A percentile compares a stretch with the other conserved stretches of the same genome.
Evolutionary conservation across 2,888 invertebrate species (phyloP).

Genomic region (Noctua janthe): DNA sequence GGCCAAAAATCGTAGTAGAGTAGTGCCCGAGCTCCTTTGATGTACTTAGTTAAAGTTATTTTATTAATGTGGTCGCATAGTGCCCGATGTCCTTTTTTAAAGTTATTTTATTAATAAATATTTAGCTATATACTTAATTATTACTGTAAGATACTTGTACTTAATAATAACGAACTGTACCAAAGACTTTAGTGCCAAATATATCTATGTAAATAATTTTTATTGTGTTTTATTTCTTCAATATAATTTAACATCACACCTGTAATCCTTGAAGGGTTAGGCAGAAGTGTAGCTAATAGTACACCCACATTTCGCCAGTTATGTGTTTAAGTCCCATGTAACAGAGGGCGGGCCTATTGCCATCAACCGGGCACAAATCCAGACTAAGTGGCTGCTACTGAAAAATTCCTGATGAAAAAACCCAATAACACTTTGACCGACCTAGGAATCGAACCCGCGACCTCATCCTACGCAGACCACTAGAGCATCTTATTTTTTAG

Average conservation of each 20-base stretch:
- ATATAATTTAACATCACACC: background rate
- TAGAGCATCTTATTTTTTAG: too few relatives aligned
- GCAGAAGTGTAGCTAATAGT: background rate
- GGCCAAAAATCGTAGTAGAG: too few relatives aligned
- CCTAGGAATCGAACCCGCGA: background rate
- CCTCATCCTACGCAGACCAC: background rate
- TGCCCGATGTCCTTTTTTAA: background rate
- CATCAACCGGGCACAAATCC: too few relatives aligned
- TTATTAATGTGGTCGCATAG: background rate
- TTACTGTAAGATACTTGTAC: slow-evolving; percentile 35
- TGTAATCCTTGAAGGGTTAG: background rate
- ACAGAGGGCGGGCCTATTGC: too few relatives aligned
- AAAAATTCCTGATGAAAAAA: background rate
- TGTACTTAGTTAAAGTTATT: background rate
- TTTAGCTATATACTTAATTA: background rate
- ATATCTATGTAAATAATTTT: slow-evolving; percentile 31
- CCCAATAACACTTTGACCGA: background rate
- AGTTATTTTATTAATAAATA: background rate
- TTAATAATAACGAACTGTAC: slow-evolving; percentile 48
- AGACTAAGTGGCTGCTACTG: background rate
- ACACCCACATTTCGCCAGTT: background rate
- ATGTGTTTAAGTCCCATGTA: background rate
- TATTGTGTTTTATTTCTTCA: slow-evolving; percentile 19
- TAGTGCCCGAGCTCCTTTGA: background rate
- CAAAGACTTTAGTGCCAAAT: slow-evolving; percentile 61